phyloP scores from a whole-genome alignment of 2,113 vertebrate species.

The Vulpes vulpes region DNA sequence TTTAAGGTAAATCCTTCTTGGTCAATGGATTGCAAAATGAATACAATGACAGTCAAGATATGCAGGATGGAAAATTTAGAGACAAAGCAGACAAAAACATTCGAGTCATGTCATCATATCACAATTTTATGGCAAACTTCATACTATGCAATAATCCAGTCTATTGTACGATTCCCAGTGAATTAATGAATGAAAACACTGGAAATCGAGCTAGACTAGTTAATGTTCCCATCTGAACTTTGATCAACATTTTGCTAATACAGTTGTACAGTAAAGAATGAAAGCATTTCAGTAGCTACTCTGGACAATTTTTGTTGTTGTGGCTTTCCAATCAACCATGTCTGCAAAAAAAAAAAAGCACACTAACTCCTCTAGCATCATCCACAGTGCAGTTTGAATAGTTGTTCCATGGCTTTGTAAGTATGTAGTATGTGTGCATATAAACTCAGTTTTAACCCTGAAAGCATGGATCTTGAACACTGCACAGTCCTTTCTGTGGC shows the following conservation, averaged over 20 bases:
- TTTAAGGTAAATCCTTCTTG: constrained; percentile 64
- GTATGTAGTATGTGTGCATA: not conserved
- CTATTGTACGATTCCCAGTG: constrained; percentile 6
- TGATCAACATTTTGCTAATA: constrained; percentile 49
- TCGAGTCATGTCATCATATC: not conserved
- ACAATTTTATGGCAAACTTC: constrained; percentile 45
- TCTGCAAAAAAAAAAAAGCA: constrained; percentile 58
- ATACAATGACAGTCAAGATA: constrained; percentile 39
- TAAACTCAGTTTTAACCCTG: constrained; percentile 50
- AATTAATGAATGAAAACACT: constrained; percentile 64
- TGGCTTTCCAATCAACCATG: constrained; percentile 71
- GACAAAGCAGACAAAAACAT: constrained; percentile 18
- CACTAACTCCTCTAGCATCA: constrained; percentile 4
- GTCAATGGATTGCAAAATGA: constrained; percentile 34
- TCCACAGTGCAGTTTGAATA: constrained; percentile 17
- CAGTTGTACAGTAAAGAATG: constrained; percentile 42
- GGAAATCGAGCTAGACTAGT: not conserved
- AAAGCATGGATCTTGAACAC: constrained; percentile 40
- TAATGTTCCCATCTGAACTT: constrained; percentile 58
- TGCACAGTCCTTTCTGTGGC: constrained; percentile 14
- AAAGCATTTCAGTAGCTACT: constrained; percentile 60
- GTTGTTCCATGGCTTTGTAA: not conserved
- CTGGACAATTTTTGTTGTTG: constrained; percentile 55
- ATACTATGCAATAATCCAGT: not conserved
- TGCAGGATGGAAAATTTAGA: not conserved